phyloP scores from a whole-genome alignment of 2,888 invertebrate genomes.

The Chelonus formosanus region DNA sequence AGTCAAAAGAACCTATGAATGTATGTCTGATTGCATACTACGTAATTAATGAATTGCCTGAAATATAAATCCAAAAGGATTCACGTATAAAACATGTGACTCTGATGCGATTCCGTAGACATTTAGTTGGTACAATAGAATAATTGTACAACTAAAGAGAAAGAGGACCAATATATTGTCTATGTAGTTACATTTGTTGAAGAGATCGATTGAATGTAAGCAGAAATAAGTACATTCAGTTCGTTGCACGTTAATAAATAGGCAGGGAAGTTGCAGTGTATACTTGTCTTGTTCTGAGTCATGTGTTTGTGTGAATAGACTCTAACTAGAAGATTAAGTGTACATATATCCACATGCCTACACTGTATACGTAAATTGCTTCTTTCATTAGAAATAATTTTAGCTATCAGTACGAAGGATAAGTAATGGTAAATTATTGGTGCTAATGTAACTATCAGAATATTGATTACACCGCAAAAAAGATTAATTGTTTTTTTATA shows the following conservation, averaged over 20 bases:
- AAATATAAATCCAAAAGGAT: too few relatives aligned
- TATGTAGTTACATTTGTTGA: conserved; percentile 24
- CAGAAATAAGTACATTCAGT: conserved; percentile 26
- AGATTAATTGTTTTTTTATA: too few relatives aligned
- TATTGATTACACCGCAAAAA: too few relatives aligned
- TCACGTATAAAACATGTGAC: too few relatives aligned
- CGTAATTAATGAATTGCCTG: too few relatives aligned
- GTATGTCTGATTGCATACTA: too few relatives aligned
- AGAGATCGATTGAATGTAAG: conserved; percentile 24
- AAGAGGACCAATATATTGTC: not conserved
- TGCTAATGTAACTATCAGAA: too few relatives aligned
- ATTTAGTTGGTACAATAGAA: conserved; percentile 2
- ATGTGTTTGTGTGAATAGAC: conserved; percentile 2
- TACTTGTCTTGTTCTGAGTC: not conserved
- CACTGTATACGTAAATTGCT: too few relatives aligned
- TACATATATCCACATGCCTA: conserved; percentile 5
- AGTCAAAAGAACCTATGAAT: too few relatives aligned
- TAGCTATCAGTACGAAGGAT: too few relatives aligned
- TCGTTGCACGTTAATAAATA: conserved; percentile 37
- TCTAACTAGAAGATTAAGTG: conserved; percentile 18
- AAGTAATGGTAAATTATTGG: too few relatives aligned
- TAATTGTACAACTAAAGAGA: conserved; percentile 7
- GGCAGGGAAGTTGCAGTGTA: conserved; percentile 1
- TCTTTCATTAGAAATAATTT: too few relatives aligned
- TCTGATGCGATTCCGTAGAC: not conserved